Evolutionary conservation across 2,797 vertebrate genomes (phyloP).

Genomic region (Alexandromys oeconomus): DNA sequence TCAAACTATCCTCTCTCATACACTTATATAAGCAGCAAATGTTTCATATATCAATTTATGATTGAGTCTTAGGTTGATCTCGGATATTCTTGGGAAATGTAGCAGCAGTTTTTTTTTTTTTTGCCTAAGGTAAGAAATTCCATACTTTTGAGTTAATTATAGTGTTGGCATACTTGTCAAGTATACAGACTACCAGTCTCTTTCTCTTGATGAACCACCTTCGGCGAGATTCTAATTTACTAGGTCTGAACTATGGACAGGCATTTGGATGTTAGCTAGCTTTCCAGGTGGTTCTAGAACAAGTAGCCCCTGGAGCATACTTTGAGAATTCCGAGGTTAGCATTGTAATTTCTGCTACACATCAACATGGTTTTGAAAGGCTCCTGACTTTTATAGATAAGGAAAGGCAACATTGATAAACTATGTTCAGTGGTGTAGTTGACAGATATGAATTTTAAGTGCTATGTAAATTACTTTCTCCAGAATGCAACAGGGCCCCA

Average conservation of each 20-base stretch:
- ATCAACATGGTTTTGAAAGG: neutral
- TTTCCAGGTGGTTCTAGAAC: neutral
- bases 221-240: neutral
- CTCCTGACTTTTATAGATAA: neutral
- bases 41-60: conserved; percentile 4
- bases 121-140: neutral
- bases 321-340: neutral
- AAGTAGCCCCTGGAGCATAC: neutral
- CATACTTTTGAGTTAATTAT: neutral
- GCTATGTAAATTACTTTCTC: neutral
- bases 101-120: neutral
- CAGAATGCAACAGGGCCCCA: neutral
- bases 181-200: neutral
- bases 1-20: neutral
- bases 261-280: neutral
- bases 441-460: conserved; percentile 1
- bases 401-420: neutral
- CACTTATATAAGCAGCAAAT: neutral
- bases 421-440: neutral
- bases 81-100: neutral
- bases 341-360: neutral
- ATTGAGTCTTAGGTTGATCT: conserved; percentile 15
- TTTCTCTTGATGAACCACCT: neutral
- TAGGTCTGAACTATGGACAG: neutral
- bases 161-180: neutral